Base-by-base conservation (phyloP, 2,888 invertebrate genomes). In the Theretra japonica region DNA sequence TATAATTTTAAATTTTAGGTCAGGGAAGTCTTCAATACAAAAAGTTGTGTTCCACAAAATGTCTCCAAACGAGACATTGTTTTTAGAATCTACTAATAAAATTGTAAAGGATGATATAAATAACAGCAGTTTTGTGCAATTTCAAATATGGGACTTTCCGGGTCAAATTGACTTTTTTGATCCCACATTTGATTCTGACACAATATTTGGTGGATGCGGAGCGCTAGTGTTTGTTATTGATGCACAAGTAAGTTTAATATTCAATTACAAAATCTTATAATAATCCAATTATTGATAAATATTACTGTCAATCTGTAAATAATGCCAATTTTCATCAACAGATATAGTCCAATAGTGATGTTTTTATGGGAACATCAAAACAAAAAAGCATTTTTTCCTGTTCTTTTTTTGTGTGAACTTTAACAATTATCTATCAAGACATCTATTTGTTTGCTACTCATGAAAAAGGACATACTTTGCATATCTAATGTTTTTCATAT, bases 11-110 rank as follows among this genome's bases (percentile, higher is more conserved):
- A 73, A 73, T 96, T 96, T 77, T 86, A 98, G 99, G 89, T 99
- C 99, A 84, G 99, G 99, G 68, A 99, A 99, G 91, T 99, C 99
- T 70, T 99, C 99, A 0, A 99, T 99, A 85, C 99, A 99, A 88
- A 99, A 99, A 95, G 99, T 99, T 5, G 99, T 99, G n/a, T 99
- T 99, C 89, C 99, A 99, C 90, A 99, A 99, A 95, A 99, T 99
- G 98, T 99, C 99, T 2, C 99, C 99, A 1, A 99, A 99, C 94
- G 99, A 99, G 94, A 99, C 99, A 0, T 95, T 99, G 71, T 99
- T 99, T 88, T 94, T 99, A 77, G 99, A 99, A 90, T 99, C 99
- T 77, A 99, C 99, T 69, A 99, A 98, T 89, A 99, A 99, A 95
- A 98, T 99, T 80, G 98, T 99, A 4, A 99, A 99, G 93, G 99